Conservation (phyloP, 2,797 vertebrate genomes). For the Botia kubotai region DNA sequence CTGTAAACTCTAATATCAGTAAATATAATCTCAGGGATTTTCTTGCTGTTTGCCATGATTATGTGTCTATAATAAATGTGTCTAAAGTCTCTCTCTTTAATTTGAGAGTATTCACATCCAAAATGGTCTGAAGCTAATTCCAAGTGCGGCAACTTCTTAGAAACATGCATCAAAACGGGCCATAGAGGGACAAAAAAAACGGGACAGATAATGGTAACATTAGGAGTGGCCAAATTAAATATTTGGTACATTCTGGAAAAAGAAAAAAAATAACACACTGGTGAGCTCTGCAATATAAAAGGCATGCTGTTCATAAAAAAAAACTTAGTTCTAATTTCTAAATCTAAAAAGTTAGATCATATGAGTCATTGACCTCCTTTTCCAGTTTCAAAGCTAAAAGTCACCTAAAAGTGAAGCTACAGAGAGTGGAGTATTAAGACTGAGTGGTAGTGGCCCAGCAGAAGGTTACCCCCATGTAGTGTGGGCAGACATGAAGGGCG, state of each 20-base stretch:
- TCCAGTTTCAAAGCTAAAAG: not conserved
- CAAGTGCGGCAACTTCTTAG: not conserved
- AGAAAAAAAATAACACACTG: not conserved
- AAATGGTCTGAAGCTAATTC: not conserved
- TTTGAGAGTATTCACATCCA: too few relatives aligned
- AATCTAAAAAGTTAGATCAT: not conserved
- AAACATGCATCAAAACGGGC: not conserved
- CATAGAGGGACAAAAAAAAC: too few relatives aligned
- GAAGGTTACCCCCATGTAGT: conserved; percentile 47
- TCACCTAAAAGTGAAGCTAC: not conserved
- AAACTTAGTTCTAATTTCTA: not conserved
- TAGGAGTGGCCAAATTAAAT: not conserved
- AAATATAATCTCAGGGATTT: too few relatives aligned
- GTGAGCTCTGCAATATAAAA: too few relatives aligned
- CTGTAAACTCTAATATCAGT: too few relatives aligned
- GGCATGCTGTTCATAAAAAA: not conserved
- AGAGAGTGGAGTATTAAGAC: not conserved
- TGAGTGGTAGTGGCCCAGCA: conserved; percentile 53
- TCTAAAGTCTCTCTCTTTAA: too few relatives aligned
- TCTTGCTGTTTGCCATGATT: too few relatives aligned
- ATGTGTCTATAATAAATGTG: too few relatives aligned
- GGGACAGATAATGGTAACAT: too few relatives aligned
- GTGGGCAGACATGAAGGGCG: conserved; percentile 64
- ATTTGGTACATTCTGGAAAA: not conserved
- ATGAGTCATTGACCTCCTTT: not conserved